Base-by-base conservation (phyloP, 2,113 vertebrate genomes). In the Cettia cetti region DNA sequence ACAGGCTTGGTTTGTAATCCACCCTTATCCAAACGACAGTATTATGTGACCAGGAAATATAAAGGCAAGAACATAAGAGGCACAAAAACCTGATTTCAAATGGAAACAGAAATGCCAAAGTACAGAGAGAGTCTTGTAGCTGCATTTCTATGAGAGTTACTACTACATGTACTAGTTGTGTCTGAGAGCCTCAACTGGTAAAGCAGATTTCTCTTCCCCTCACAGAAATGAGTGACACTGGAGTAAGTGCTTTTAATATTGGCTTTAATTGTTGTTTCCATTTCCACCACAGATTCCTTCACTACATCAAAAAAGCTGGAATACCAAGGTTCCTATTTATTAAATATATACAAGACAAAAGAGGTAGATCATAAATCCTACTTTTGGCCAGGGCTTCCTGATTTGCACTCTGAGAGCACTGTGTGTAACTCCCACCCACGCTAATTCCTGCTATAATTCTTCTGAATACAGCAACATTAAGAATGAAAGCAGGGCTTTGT, bases 381-480 rank as follows among this genome's bases (percentile, higher is more conserved):
- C 79, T 72, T 79, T 69, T 79, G 94, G 70, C 53, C 74, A 76
- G 57, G 83, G 78, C 23, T 89, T 61, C 78, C 50, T 2, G 9
- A 78, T 8, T 61, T 70, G 39, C 47, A 71, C 64, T 86, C 77
- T 35, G 35, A 81, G 59, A 54, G 64, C 39, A 23, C 78, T 77
- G 64, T 23, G 21, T 63, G 49, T 33, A 90, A 72, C 86, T 92
- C 50, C 59, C 81, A 91, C 65, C 84, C 84, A 89, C 78, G 13
- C 81, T 85, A 89, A 95, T 91, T 95, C 84, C 89, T 91, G 74
- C 61, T 89, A 0, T 70, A 88, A 77, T 89, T 90, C 79, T 72
- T 64, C 47, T 70, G 54, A 89, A 52, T 4, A 35, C 54, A 72
- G 64, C 1, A 4, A 61, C 72, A 33, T 54, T 77, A 54, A 40